These are phyloP conservation scores for Drosophila parabipectinata DNA, from an alignment of 1,140 invertebrate species.

Conservation along the genomic window DNA sequence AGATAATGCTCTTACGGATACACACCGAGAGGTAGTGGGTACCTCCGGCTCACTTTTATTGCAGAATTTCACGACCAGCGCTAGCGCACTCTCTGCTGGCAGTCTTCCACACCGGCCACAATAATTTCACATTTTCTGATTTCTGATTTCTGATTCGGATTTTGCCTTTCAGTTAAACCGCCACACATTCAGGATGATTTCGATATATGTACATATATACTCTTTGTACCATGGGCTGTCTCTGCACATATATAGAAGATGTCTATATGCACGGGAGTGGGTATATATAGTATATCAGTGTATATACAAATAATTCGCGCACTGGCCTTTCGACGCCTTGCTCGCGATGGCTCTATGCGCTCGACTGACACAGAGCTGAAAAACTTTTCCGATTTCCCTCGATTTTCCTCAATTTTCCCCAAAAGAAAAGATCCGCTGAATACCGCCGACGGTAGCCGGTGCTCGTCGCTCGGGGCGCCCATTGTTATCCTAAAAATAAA, in stretches of 20 bases:
- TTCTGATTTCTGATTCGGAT: constrained; percentile 15
- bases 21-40: constrained; percentile 32
- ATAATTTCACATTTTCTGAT: constrained; percentile 45
- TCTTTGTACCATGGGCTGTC: constrained; percentile 37
- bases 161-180: constrained; percentile 53
- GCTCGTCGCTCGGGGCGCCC: constrained; percentile 49
- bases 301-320: constrained; percentile 62
- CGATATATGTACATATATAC: constrained; percentile 32
- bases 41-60: constrained; percentile 45
- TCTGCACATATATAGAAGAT: constrained; percentile 20
- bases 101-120: constrained; percentile 1
- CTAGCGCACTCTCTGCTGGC: constrained; percentile 33
- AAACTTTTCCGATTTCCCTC: constrained; percentile 49
- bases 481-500: constrained; percentile 83
- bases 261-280: constrained; percentile 22
- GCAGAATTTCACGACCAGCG: constrained; percentile 64
- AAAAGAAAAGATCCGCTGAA: constrained; percentile 45
- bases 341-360: constrained; percentile 75
- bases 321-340: constrained; percentile 59
- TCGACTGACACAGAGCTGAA: constrained; percentile 63
- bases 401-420: constrained; percentile 63
- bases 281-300: constrained; percentile 38
- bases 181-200: constrained; percentile 28
- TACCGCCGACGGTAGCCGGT: constrained; percentile 26
- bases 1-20: constrained; percentile 47